Evolutionary conservation across 1,140 invertebrate species (phyloP), one percentile per base, ranked within the genome.

Genomic region (Drosophila nasuta): DNA sequence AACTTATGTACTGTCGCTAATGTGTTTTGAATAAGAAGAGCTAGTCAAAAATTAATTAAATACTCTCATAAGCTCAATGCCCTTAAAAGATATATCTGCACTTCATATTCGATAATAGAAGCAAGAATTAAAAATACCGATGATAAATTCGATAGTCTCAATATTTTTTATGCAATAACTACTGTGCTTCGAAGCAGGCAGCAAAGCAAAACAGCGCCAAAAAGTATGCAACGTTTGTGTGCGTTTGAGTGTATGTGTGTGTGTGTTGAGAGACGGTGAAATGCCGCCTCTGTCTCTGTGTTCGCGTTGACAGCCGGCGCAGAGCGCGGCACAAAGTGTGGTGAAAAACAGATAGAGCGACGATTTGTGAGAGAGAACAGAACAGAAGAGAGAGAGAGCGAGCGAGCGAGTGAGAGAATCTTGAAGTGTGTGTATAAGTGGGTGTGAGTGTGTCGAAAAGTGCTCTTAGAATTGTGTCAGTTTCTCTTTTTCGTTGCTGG

Each of bases 131-230:
- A 33, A 33, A 33, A 33, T 7, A 8, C 33, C 33, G 33, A 7
- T 7, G 6, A 7, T 1, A 33, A 33, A 33, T 33, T 38, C 2
- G 35, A 6, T 6, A 38, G 6, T 7, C 35, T 38, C 7, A 6
- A 33, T 57, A 8, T 28, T 10, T 54, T 7, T 11, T 56, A 49
- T 7, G 13, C 35, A n/a, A 13, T 74, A 6, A 28, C 20, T 56
- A 88, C 83, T 79, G 83, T 88, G 20, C 33, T 17, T 41, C 51
- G 71, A 82, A 88, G 30, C 41, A 56, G 64, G 17, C 11, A 48
- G 38, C 69, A 80, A 77, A 80, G 66, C 73, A 77, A 74, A 76
- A 80, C 69, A 88, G 83, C 80, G 80, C 77, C 82, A 87, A 87
- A 86, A 88, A 74, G 79, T 77, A 77, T 79, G 76, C 79, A 72